These are phyloP conservation scores for Onychomys leucogaster DNA, from an alignment of 2,797 vertebrate species.

Conservation along the genomic window DNA sequence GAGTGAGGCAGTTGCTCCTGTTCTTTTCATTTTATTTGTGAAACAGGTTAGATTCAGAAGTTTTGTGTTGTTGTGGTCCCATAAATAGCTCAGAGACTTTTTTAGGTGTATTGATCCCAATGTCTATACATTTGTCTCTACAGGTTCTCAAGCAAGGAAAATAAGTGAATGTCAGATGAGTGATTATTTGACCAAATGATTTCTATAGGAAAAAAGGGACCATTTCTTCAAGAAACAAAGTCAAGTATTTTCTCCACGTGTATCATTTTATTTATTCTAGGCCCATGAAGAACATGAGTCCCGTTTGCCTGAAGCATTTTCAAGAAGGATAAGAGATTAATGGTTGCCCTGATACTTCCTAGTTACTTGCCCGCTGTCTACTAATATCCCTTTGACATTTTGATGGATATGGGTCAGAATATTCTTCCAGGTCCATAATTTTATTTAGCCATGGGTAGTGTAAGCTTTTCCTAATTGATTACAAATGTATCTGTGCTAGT, in stretches of 20 bases:
- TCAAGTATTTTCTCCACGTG: not conserved
- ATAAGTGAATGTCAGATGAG: not conserved
- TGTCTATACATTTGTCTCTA: not conserved
- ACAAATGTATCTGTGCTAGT: constrained; percentile 64
- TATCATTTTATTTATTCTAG: not conserved
- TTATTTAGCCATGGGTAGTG: constrained; percentile 81
- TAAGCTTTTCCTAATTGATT: constrained; percentile 75
- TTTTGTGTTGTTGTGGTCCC: not conserved
- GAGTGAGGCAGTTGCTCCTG: not conserved
- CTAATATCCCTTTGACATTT: constrained; percentile 81
- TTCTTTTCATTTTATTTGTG: not conserved
- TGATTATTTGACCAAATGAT: not conserved
- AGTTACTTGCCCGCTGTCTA: constrained; percentile 71
- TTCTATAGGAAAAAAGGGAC: not conserved
- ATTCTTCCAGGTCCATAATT: constrained; percentile 78
- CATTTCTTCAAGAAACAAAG: not conserved
- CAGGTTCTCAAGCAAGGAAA: not conserved
- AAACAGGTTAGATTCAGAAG: not conserved
- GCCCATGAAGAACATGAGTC: not conserved
- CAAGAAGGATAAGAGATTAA: constrained; percentile 77
- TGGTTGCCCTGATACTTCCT: constrained; percentile 66
- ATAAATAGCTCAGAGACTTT: not conserved
- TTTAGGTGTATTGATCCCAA: not conserved
- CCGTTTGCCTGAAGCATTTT: constrained; percentile 67
- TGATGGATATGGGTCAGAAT: constrained; percentile 85